phyloP scores from a whole-genome alignment of 1,140 invertebrate species.

The Hypothenemus hampei region DNA sequence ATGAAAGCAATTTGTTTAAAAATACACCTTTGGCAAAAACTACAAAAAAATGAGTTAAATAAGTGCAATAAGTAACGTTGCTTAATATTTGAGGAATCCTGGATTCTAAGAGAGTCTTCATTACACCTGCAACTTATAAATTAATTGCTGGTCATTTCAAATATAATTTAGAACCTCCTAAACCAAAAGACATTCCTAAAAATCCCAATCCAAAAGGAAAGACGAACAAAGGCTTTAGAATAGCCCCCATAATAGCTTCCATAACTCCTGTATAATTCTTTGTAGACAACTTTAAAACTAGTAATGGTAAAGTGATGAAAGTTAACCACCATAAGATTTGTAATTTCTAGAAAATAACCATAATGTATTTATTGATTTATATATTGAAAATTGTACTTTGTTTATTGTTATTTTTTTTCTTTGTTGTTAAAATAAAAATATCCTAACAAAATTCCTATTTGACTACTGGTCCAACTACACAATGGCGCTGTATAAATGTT shows the following conservation, averaged over 20 bases:
- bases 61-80: conserved; percentile 21
- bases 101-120: conserved; percentile 10
- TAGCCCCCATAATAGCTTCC: conserved; percentile 9
- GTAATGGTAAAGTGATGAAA: background rate
- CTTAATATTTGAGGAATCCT: background rate
- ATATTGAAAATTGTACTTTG: too few species aligned
- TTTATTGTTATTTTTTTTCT: too few species aligned
- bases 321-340: background rate
- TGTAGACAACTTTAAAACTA: conserved; percentile 2
- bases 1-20: background rate
- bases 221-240: conserved; percentile 16
- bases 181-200: conserved; percentile 15
- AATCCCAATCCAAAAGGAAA: conserved; percentile 18
- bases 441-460: conserved; percentile 1
- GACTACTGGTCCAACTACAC: conserved; percentile 12
- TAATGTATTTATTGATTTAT: too few species aligned
- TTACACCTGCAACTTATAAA: conserved; percentile 5
- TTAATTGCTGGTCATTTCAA: conserved; percentile 3
- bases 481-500: background rate
- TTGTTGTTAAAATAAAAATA: conserved; percentile 5
- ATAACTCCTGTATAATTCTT: background rate
- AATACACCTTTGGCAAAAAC: conserved; percentile 13
- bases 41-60: conserved; percentile 8
- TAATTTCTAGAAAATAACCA: background rate
- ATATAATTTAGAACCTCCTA: conserved; percentile 19